A percentile compares a stretch with the other conserved stretches of the same genome.
Conservation (phyloP, 2,797 vertebrate genomes). For the Diglossa cyanea region DNA sequence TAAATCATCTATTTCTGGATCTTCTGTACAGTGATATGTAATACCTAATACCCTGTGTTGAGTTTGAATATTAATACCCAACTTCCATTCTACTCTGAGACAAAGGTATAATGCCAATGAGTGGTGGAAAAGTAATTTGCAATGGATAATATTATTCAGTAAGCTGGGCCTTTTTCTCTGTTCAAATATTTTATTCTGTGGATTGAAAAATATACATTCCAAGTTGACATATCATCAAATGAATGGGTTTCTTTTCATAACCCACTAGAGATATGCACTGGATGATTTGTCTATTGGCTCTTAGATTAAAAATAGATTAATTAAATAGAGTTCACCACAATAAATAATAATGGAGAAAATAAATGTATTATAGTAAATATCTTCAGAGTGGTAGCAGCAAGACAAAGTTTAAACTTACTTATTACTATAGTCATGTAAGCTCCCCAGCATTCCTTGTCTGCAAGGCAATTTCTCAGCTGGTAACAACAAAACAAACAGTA, state of each 20-base stretch:
- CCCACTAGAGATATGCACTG: not conserved
- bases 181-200: slow-evolving; percentile 28
- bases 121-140: slow-evolving; percentile 35
- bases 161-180: not conserved
- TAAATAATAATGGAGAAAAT: slow-evolving; percentile 15
- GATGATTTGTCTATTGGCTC: not conserved
- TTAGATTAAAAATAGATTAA: not conserved
- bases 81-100: slow-evolving; percentile 11
- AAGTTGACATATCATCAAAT: not conserved
- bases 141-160: slow-evolving; percentile 15
- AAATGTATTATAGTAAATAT: not conserved
- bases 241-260: not conserved
- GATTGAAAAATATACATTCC: slow-evolving; percentile 5
- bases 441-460: not conserved
- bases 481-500: not conserved
- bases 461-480: not conserved
- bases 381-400: not conserved
- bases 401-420: not conserved
- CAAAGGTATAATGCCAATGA: not conserved
- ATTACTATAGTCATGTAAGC: not conserved
- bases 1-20: slow-evolving; percentile 54
- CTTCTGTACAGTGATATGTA: not conserved
- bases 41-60: not conserved
- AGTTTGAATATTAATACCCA: slow-evolving; percentile 45
- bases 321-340: not conserved